phyloP scores from a whole-genome alignment of 1,140 invertebrate species.

The Palaemon carinicauda region DNA sequence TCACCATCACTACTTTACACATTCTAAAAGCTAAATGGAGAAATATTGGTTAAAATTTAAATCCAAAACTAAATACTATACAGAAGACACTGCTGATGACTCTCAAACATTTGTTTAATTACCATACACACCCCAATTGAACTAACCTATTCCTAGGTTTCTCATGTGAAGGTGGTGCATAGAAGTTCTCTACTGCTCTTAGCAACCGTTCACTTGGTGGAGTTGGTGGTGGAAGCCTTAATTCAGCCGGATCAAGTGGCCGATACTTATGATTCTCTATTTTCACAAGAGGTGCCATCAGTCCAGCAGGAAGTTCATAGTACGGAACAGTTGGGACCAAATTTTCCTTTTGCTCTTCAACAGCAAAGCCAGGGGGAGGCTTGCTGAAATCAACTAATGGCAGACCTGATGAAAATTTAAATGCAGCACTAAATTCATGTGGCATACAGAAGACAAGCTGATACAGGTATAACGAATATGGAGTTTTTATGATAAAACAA shows the following conservation, averaged over 20 bases:
- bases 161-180: constrained; percentile 90
- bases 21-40: no score
- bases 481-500: no score
- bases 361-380: constrained; percentile 80
- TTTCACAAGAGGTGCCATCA: constrained; percentile 62
- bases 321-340: constrained; percentile 91
- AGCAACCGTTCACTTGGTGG: constrained; percentile 91
- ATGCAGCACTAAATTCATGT: not conserved
- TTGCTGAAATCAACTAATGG: constrained; percentile 82
- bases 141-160: constrained; percentile 89
- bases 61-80: no score
- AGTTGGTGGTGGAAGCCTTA: constrained; percentile 89
- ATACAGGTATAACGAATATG: no score
- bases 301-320: constrained; percentile 87
- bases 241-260: constrained; percentile 86
- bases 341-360: constrained; percentile 66
- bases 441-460: no score
- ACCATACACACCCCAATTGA: not conserved
- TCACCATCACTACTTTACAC: no score
- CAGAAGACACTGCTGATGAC: no score
- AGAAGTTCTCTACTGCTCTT: constrained; percentile 94
- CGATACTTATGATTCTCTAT: constrained; percentile 91
- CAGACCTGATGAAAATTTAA: constrained; percentile 23
- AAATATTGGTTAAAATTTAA: no score
- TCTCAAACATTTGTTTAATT: no score